These are phyloP conservation scores for Hippopotamus amphibius DNA, from an alignment of 2,113 vertebrate species.

Conservation along the genomic window DNA sequence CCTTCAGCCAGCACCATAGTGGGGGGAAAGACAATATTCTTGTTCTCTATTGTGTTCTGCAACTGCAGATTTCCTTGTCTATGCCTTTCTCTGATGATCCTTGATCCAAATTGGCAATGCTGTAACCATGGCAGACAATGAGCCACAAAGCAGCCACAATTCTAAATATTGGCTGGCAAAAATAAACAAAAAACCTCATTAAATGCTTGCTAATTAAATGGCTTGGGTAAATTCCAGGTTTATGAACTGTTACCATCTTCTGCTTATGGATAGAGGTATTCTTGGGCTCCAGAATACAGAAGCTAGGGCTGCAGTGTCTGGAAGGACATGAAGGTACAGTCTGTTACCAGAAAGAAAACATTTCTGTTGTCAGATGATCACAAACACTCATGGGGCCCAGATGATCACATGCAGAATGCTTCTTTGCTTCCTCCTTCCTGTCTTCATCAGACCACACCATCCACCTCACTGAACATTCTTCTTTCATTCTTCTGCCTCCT, in stretches of 20 bases:
- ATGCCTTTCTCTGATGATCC: background rate
- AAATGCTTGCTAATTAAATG: constrained; percentile 52
- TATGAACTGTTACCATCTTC: constrained; percentile 1
- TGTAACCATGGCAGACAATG: background rate
- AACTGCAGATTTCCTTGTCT: constrained; percentile 23
- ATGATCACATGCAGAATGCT: accelerated
- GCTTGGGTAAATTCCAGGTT: constrained; percentile 6
- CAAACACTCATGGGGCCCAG: background rate
- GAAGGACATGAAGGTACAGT: background rate
- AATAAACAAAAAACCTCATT: background rate
- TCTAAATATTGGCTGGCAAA: background rate
- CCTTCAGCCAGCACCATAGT: background rate
- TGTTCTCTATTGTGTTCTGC: background rate
- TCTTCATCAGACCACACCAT: background rate
- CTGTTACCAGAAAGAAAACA: background rate
- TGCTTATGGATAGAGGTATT: background rate
- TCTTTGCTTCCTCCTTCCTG: background rate
- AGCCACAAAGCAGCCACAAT: background rate
- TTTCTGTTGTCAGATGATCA: background rate
- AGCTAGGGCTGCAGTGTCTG: background rate
- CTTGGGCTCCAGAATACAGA: background rate
- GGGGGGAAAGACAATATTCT: background rate
- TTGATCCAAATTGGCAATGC: background rate
- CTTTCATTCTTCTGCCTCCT: background rate
- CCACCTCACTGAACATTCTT: background rate